These are phyloP conservation scores for Gila robusta DNA, from an alignment of 2,797 vertebrate species.

Conservation along the genomic window DNA sequence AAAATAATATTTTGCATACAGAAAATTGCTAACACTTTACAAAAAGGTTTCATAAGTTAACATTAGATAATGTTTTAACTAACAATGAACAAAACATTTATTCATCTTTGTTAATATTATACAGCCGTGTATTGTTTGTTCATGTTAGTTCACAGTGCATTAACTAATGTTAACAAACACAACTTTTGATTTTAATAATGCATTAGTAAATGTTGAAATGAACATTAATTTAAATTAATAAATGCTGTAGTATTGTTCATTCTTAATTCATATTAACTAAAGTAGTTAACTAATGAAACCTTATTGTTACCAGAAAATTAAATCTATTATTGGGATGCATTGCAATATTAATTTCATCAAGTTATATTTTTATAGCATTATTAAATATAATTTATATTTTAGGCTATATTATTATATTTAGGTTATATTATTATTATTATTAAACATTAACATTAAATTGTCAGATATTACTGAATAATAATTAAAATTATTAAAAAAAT, in stretches of 20 bases:
- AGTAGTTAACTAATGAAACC: background rate
- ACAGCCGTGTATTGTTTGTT: too few relatives aligned
- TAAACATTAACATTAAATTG: background rate
- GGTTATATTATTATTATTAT: background rate
- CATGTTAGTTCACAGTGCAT: background rate
- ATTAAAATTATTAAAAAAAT: background rate
- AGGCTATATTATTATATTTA: background rate
- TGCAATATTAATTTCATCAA: background rate
- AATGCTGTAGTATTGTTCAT: background rate
- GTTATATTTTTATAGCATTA: background rate
- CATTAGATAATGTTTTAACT: too few relatives aligned
- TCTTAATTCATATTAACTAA: background rate
- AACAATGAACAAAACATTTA: background rate
- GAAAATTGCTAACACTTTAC: background rate
- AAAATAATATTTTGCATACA: background rate
- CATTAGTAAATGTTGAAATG: background rate
- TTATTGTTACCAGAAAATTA: background rate
- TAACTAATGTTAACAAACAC: background rate
- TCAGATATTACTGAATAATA: background rate
- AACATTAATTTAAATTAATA: background rate
- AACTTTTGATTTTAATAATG: background rate
- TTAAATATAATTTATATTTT: too few relatives aligned
- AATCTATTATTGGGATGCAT: background rate
- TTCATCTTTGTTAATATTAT: background rate
- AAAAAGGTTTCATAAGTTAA: too few relatives aligned